A percentile compares a stretch with the other conserved stretches of the same genome.
phyloP scores from a whole-genome alignment of 1,140 invertebrate genomes.

The Agrilus planipennis region DNA sequence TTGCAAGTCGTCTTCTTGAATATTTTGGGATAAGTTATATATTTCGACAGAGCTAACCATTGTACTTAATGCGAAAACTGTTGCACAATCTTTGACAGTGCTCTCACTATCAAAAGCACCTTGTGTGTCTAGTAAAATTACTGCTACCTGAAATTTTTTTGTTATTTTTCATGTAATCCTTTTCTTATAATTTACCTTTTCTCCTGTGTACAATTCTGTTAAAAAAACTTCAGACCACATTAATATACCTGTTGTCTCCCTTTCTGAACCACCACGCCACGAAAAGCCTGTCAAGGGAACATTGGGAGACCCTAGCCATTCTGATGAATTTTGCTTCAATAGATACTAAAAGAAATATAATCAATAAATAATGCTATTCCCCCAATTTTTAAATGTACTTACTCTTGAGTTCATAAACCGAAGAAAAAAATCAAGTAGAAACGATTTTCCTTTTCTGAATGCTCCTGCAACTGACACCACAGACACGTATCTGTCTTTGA shows the following conservation, averaged over 20 bases:
- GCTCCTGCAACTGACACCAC: slow-evolving; percentile 94
- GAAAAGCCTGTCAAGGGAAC: no score
- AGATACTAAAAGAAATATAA: slow-evolving; percentile 29
- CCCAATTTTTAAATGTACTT: no score
- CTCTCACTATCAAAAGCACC: slow-evolving; percentile 1
- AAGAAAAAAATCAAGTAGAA: slow-evolving; percentile 86
- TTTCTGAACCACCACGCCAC: slow-evolving; percentile 81
- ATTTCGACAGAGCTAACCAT: slow-evolving; percentile 96
- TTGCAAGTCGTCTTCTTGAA: slow-evolving; percentile 93
- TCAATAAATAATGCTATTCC: slow-evolving; percentile 6
- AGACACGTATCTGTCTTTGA: slow-evolving; percentile 69
- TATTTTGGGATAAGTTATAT: slow-evolving; percentile 91
- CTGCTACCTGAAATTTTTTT: slow-evolving; percentile 43
- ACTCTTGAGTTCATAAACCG: slow-evolving; percentile 62
- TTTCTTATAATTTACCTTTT: slow-evolving; percentile 39
- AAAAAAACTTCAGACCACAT: slow-evolving; percentile 87
- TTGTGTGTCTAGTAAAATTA: slow-evolving; percentile 1
- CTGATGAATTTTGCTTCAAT: no score
- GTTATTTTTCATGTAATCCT: slow-evolving; percentile 2
- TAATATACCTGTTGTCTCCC: slow-evolving; percentile 87
- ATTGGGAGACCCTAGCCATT: no score
- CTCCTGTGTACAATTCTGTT: slow-evolving; percentile 54
- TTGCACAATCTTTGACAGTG: slow-evolving; percentile 87
- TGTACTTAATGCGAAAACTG: slow-evolving; percentile 89
- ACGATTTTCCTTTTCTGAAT: slow-evolving; percentile 95